Evolutionary conservation across 2,888 invertebrate genomes (phyloP), one percentile per base, ranked within the genome.

Genomic region (Leistus spinibarbis): DNA sequence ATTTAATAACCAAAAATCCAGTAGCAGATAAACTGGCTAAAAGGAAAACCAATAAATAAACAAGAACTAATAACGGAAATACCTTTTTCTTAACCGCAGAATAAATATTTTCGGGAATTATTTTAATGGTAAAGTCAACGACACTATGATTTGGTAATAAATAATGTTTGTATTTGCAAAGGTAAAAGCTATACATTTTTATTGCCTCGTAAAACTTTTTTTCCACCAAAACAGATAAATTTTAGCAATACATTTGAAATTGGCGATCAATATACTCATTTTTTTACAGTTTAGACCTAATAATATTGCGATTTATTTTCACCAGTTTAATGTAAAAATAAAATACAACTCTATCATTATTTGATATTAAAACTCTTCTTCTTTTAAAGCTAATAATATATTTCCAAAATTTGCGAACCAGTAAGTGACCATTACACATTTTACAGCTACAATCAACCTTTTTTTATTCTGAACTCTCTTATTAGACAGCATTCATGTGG

Each of bases 31-130:
- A 40, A 40, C 40, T 40, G 40, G 40, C 13, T 40, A 40, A 40
- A 40, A 40, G 4, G 10, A 13, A 40, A 40, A 40, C 3, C 7
- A 13, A 40, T 40, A 40, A 40, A 40, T 40, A 40, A 60, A 22
- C 20, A 60, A 60, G 60, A 20, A 4, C 23, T 56, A n/a, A n/a
- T n/a, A 69, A 22, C 57, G 69, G 69, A 69, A 69, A 69, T 69
- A 23, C 56, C 23, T 57, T 27, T 19, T 23, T n/a, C 22, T 24
- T 56, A 69, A 69, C 69, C 69, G 56, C 69, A 69, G 23, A 69
- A 57, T 23, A 67, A 19, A 24, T 57, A 69, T 69, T 54, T 69
- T 69, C 56, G 57, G 23, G 19, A 22, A 69, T 56, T 23, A 69
- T 69, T 69, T 60, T 57, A 22, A 53, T 9, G 2, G 10, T 40